Evolutionary conservation across 2,888 invertebrate species (phyloP).

Genomic region (Spodoptera picta): DNA sequence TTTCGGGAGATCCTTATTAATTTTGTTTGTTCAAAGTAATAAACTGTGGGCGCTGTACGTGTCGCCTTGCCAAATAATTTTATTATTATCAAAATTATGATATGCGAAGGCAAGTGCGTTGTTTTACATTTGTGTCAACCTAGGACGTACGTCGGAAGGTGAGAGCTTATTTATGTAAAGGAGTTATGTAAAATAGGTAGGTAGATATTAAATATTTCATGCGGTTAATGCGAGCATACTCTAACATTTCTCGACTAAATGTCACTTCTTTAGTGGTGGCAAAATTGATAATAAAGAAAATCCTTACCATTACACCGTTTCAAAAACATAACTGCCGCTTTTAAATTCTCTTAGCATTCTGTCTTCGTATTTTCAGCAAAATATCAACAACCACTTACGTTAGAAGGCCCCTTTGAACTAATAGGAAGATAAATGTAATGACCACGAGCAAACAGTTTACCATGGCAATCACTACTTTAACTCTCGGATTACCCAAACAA

Average conservation of each 20-base stretch:
- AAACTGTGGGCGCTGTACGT: slow-evolving; percentile 49
- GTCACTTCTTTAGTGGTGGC: slow-evolving; percentile 12
- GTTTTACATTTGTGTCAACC: slow-evolving; percentile 40
- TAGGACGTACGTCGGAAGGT: slow-evolving; percentile 21
- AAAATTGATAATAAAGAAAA: too few species aligned
- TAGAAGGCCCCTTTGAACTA: too few species aligned
- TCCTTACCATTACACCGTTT: too few species aligned
- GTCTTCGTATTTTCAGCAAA: too few species aligned
- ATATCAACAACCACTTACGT: too few species aligned
- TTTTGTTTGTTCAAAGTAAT: slow-evolving; percentile 62
- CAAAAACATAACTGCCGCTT: too few species aligned
- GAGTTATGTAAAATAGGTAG: slow-evolving; percentile 44
- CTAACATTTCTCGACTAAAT: slow-evolving; percentile 30
- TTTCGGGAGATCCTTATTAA: slow-evolving; percentile 67
- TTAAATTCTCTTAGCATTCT: too few species aligned
- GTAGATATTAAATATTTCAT: slow-evolving; percentile 43
- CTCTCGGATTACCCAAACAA: slow-evolving; percentile 4
- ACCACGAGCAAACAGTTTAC: too few species aligned
- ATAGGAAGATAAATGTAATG: too few species aligned
- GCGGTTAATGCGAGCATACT: slow-evolving; percentile 34
- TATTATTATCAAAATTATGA: slow-evolving; percentile 48
- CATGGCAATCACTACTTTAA: too few species aligned
- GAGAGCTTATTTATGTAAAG: slow-evolving; percentile 39
- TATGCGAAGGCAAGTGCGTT: slow-evolving; percentile 32
- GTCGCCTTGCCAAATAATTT: slow-evolving; percentile 48